A percentile compares a stretch with the other conserved stretches of the same genome.
Evolutionary conservation across 1,140 invertebrate genomes (phyloP).

Genomic region (Drosophila kepulauana): DNA sequence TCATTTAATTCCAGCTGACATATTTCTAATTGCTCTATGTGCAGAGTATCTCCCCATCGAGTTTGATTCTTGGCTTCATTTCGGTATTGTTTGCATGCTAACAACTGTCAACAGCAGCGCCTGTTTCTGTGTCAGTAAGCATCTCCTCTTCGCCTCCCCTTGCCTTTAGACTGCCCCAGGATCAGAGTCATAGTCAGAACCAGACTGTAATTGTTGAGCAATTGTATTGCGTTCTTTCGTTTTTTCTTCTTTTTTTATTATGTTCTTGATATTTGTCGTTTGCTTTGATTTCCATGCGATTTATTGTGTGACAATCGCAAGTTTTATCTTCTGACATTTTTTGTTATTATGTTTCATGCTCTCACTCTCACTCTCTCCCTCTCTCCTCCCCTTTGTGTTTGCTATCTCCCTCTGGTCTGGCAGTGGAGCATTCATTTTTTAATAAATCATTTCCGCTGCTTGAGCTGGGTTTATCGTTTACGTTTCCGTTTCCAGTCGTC

Average conservation of each 20-base stretch:
- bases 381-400: background rate
- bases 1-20: no score
- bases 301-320: conserved; percentile 75
- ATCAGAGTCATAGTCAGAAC: background rate
- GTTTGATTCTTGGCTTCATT: conserved; percentile 1
- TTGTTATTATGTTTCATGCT: conserved; percentile 33
- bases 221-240: conserved; percentile 33
- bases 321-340: conserved; percentile 68
- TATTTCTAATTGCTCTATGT: background rate
- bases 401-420: conserved; percentile 18
- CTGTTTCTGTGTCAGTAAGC: conserved; percentile 60
- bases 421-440: conserved; percentile 50
- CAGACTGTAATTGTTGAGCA: conserved; percentile 30
- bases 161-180: conserved; percentile 32
- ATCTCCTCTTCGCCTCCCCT: conserved; percentile 1
- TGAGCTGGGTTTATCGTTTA: conserved; percentile 70
- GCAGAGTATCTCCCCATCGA: conserved; percentile 1
- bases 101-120: conserved; percentile 57
- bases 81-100: conserved; percentile 53
- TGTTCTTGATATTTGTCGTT: conserved; percentile 32
- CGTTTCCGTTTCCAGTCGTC: conserved; percentile 40
- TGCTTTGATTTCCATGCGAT: conserved; percentile 65
- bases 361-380: conserved; percentile 9
- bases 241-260: conserved; percentile 27
- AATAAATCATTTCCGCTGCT: conserved; percentile 82